Base-by-base conservation (phyloP, 1,140 invertebrate species). In the Drosophila melanica region DNA sequence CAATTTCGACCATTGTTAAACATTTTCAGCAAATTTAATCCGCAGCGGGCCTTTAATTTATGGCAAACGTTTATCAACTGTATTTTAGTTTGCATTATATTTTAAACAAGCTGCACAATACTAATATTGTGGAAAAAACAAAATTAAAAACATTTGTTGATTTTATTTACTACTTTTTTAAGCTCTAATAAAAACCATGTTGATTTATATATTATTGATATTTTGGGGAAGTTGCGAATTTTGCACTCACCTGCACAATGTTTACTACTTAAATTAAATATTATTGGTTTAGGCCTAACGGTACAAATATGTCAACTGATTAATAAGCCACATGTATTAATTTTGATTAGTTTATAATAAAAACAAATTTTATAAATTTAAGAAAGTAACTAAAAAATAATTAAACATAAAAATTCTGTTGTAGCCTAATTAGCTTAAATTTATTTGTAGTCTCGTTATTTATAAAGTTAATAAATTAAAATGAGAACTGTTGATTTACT, bases 11-110 rank as follows among this genome's bases (percentile, higher is more conserved):
- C 51, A 42, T 23, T 44, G 39, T 67, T 44, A 37, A 11, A 72
- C 47, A 72, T 69, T 71, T 63, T 63, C 27, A 53, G 37, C 54
- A 64, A 58, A 14, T 75, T 58, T 70, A 70, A 75, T 75, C 72
- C 67, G 9, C 20, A 16, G 30, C 35, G 35, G 18, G 70, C 64
- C 33, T 35, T 68, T 68, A 68, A 62, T 62, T 67, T 67, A 60
- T 68, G 64, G 50, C 45, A 18, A 41, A 10, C 11, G 23, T 35
- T 39, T 41, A 55, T 27, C 42, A 42, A 58, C 37, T 42, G 37
- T 18, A 27, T 50, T 68, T 68, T 27, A 42, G 20, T 59, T 12
- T 63, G 48, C 50, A 63, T 71, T 66, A 57, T 30, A n/a, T 33
- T 66, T 50, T 33, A 50, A 33, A 30, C 51, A 33, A 54, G 20